phyloP scores from a whole-genome alignment of 2,113 vertebrate genomes.

The Ptyas mucosa region DNA sequence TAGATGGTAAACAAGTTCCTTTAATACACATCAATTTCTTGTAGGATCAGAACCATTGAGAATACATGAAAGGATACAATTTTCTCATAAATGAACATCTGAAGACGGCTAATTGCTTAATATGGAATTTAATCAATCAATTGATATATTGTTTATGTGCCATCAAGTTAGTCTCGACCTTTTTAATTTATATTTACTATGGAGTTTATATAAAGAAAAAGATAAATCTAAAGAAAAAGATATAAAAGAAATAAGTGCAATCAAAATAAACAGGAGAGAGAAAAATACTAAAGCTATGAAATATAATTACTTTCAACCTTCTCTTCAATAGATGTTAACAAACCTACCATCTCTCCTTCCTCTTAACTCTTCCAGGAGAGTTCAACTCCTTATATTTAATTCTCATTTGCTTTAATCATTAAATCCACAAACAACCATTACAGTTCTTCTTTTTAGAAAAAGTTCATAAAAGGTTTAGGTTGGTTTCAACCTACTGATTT shows the following conservation, averaged over 20 bases:
- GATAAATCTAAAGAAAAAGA: background rate
- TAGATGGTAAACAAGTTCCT: background rate
- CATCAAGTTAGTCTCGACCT: background rate
- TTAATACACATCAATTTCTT: background rate
- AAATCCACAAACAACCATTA: background rate
- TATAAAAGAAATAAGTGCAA: background rate
- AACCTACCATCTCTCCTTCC: background rate
- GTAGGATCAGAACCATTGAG: background rate
- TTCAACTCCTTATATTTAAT: background rate
- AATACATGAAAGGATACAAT: background rate
- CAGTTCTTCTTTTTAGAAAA: background rate
- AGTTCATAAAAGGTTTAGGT: background rate
- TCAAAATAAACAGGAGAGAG: background rate
- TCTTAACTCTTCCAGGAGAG: background rate
- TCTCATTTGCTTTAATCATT: background rate
- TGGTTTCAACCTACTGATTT: background rate
- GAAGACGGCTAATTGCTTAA: background rate
- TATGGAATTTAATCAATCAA: background rate
- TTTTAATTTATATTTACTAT: background rate
- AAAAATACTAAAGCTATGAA: background rate
- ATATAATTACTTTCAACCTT: background rate
- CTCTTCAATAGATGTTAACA: background rate
- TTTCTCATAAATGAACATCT: background rate
- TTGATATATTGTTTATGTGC: background rate
- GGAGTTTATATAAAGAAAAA: background rate